Evolutionary conservation across 2,888 invertebrate species (phyloP), one percentile per base, ranked within the genome.

Genomic region (Cryptocephalus primarius): DNA sequence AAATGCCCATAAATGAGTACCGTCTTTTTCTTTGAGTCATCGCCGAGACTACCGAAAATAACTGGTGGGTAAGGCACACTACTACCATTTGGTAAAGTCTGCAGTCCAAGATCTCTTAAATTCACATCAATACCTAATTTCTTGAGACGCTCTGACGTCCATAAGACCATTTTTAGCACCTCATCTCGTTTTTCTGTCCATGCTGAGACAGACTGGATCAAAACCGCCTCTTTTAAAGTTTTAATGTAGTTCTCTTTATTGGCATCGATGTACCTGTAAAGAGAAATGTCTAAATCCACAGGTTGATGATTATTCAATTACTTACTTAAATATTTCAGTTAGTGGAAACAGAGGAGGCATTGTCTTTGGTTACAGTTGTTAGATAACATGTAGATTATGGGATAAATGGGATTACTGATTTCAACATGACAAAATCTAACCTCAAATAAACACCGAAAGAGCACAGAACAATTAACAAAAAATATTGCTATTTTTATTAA

Each of bases 1-100:
- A 99, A 78, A 72, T 99, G 99, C 0, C 97, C 97, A 69, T 99
- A 99, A 47, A 99, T 76, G 48, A 90, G 81, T 39, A 99, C 81
- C 8, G 96, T 99, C 65, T 91, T 93, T 73, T 96, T 97, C 38
- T 78, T 77, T 0, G 81, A 73, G 65, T 95, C 90, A 56, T 77
- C 79, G 55, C 93, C 94, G 42, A 94, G 73, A 33, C 72, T 72
- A 39, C 85, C 94, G 33, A 93, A 73, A 40, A 96, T 67, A 6
- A 90, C 87, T 22, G 93, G 92, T 1, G 96, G 96, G 43, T 95
- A 71, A 42, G 83, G 81, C 41, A 95, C 73, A 62, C 77, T 70
- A 46, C 73, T 72, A 1, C 88, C 90, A 69, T 85, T 82, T 1
- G 78, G 76, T 45, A 92, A 70, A 1, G 70, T 77, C 70, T 90